Conservation (phyloP, 2,888 invertebrate species). For the Drosophila maculinotata region DNA sequence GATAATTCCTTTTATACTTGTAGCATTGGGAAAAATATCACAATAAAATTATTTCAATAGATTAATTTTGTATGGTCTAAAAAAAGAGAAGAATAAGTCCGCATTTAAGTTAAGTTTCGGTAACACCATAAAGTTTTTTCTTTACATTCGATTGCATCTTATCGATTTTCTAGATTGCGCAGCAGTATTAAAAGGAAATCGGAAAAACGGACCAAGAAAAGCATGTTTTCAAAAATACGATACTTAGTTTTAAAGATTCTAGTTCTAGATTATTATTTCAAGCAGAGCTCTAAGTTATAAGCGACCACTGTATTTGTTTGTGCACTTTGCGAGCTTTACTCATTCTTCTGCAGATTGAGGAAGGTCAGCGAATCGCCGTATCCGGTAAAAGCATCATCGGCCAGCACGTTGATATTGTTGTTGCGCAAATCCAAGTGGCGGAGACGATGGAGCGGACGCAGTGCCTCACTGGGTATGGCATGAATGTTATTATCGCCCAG, state of each 20-base stretch:
- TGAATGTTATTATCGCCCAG: conserved; percentile 95
- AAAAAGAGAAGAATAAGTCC: too few relatives aligned
- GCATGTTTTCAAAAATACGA: not conserved
- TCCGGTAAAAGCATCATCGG: conserved; percentile 94
- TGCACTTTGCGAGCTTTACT: conserved; percentile 87
- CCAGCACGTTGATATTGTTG: conserved; percentile 93
- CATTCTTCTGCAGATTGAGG: conserved; percentile 95
- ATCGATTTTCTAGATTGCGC: too few relatives aligned
- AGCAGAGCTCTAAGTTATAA: not conserved
- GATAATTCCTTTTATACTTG: too few relatives aligned
- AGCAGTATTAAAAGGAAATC: not conserved
- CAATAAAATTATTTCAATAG: too few relatives aligned
- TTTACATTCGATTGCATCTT: too few relatives aligned
- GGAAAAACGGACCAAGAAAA: not conserved
- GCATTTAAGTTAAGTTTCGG: too few relatives aligned
- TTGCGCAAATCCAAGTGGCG: conserved; percentile 94
- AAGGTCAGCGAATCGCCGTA: conserved; percentile 97
- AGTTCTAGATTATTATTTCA: not conserved
- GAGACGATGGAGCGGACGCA: conserved; percentile 93
- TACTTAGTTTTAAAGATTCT: not conserved
- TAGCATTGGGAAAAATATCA: too few relatives aligned
- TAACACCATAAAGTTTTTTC: too few relatives aligned
- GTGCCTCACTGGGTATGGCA: conserved; percentile 93
- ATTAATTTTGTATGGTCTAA: too few relatives aligned
- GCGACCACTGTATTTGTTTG: conserved; percentile 5